Percentiles rank a stretch among this genome's conserved stretches.
These are phyloP conservation scores for Trisateles emortualis DNA, from an alignment of 2,888 invertebrate species.

Conservation along the genomic window DNA sequence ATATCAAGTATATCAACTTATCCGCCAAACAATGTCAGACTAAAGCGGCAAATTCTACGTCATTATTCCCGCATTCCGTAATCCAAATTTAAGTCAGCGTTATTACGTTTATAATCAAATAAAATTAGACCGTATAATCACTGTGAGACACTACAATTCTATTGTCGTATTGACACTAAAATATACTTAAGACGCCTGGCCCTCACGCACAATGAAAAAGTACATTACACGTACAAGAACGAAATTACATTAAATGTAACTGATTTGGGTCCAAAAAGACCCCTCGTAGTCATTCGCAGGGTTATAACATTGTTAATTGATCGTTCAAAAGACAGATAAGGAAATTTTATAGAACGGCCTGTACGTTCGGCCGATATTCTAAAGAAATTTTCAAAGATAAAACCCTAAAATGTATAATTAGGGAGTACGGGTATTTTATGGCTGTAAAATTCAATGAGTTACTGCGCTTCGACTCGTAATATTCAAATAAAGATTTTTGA, in stretches of 20 bases:
- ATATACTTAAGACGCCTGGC: conserved; percentile 21
- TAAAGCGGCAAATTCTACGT: too few relatives aligned
- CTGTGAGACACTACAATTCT: background rate
- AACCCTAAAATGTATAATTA: background rate
- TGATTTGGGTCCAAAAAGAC: conserved; percentile 35
- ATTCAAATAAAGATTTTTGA: background rate
- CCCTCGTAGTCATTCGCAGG: conserved; percentile 40
- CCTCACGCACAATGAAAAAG: conserved; percentile 33
- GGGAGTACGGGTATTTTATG: background rate
- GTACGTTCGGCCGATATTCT: conserved; percentile 24
- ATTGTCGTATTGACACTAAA: background rate
- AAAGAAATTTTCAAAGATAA: conserved; percentile 14
- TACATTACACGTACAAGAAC: conserved; percentile 32
- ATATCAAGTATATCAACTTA: too few relatives aligned
- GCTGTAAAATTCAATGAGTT: background rate
- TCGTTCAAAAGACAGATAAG: conserved; percentile 42
- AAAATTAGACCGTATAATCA: background rate
- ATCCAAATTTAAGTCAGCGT: too few relatives aligned
- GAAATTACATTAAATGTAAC: conserved; percentile 42
- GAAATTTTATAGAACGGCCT: conserved; percentile 39
- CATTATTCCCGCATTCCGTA: too few relatives aligned
- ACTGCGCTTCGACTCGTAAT: background rate
- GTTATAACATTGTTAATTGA: conserved; percentile 49
- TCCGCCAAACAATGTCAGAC: too few relatives aligned
- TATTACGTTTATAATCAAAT: background rate